Base-by-base conservation (phyloP, 2,797 vertebrate species). In the Antrozous pallidus region DNA sequence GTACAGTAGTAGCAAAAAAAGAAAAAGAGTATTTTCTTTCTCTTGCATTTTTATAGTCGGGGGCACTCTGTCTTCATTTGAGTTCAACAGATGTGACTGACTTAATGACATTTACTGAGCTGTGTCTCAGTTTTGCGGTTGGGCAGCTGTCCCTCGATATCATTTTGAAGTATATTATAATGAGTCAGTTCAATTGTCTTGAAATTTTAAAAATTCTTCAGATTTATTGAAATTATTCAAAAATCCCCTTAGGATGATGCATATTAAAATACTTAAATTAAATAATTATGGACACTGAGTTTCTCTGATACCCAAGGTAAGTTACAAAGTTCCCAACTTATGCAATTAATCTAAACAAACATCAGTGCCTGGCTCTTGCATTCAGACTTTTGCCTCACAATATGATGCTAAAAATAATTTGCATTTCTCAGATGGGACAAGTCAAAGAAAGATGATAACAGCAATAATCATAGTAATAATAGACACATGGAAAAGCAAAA, bases 101-200 rank as follows among this genome's bases (percentile, higher is more conserved):
- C 36, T 36, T 3, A n/a, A 63, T 65, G 65, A 45, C 77, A 88
- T 78, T 70, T 51, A 79, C 26, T 88, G 84, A 94, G 47, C n/a
- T 10, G 38, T 18, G 28, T 54, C 71, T 90, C 56, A 51, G 61
- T 38, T 84, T 73, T 78, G 40, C 61, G n/a, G 8, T 56, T 95
- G 40, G 45, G 13, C 20, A 28, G 9, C 56, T 70, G 16, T 58
- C 47, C 65, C 54, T 87, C 17, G 10, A 36, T 78, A 87, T 74
- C 56, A 94, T 81, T 88, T 85, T 47, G 28, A 87, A 97, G 74
- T 74, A 8, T 31, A 33, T 85, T 79, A 83, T 79, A 93, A 24
- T 90, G 71, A 95, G 18, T 58, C 24, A 0, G 70, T 54, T 92
- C 42, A 8, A 20, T 82, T 91, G 18, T 13, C 67, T 90, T 86